Conservation (phyloP, 2,888 invertebrate genomes). For the Himalopsyche tibetana region DNA sequence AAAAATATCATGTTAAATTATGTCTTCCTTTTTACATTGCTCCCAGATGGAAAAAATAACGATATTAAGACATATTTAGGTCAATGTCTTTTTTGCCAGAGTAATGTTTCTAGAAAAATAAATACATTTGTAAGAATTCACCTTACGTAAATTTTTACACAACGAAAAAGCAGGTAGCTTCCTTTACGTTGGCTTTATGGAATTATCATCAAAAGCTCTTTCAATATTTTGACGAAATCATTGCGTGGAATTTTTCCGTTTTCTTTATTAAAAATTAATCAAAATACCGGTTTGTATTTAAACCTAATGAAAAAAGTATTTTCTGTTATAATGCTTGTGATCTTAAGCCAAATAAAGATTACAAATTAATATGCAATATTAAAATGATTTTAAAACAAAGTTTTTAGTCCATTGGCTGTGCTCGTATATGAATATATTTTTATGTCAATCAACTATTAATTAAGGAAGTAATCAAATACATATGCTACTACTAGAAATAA, state of each 20-base stretch:
- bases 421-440: no score
- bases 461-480: no score
- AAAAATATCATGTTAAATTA: neutral
- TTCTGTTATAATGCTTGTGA: neutral
- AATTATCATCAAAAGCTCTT: conserved; percentile 17
- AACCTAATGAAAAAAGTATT: neutral
- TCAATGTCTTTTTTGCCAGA: conserved; percentile 13
- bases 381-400: no score
- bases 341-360: no score
- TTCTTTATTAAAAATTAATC: neutral
- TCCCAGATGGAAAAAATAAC: neutral
- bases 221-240: conserved; percentile 20
- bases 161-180: neutral
- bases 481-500: no score
- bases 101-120: neutral
- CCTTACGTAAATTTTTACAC: neutral
- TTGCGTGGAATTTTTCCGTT: neutral
- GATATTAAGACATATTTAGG: neutral
- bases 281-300: neutral
- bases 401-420: no score
- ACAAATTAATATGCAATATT: no score
- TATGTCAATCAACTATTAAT: no score
- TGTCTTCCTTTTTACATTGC: neutral
- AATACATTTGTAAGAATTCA: neutral
- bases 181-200: neutral